Conservation (phyloP, 2,113 vertebrate species). For the Girardinichthys multiradiatus region DNA sequence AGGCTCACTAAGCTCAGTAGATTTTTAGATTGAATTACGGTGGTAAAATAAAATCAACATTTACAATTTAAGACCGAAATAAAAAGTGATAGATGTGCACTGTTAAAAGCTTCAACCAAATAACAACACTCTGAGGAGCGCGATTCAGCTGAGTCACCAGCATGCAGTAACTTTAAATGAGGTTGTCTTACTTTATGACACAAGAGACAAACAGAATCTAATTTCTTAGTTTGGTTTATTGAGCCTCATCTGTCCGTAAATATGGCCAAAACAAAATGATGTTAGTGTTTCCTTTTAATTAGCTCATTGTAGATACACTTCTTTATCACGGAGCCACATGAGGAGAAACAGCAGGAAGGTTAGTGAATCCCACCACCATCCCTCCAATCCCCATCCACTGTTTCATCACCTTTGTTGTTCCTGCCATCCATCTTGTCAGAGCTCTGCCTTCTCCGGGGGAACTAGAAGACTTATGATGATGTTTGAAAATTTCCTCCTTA, state of each 20-base stretch:
- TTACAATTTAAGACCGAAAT: neutral
- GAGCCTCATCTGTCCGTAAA: conserved; percentile 24
- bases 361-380: conserved; percentile 20
- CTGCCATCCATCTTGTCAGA: conserved; percentile 11
- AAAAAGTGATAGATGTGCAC: neutral
- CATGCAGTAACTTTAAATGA: neutral
- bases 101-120: neutral
- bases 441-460: conserved; percentile 9
- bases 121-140: neutral
- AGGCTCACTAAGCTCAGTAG: neutral
- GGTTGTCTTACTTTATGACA: conserved; percentile 41
- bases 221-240: conserved; percentile 42
- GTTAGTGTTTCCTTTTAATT: conserved; percentile 30
- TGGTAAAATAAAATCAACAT: neutral
- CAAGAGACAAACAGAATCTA: conserved; percentile 24
- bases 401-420: conserved; percentile 19
- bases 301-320: conserved; percentile 16
- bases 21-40: neutral
- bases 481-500: neutral
- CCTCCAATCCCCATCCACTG: conserved; percentile 16
- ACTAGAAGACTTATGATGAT: conserved; percentile 24
- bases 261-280: conserved; percentile 19
- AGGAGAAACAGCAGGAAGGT: conserved; percentile 4
- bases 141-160: neutral
- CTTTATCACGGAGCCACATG: neutral